Conservation (phyloP, 92 coral and sea anemone species). For the Nematostella vectensis region DNA sequence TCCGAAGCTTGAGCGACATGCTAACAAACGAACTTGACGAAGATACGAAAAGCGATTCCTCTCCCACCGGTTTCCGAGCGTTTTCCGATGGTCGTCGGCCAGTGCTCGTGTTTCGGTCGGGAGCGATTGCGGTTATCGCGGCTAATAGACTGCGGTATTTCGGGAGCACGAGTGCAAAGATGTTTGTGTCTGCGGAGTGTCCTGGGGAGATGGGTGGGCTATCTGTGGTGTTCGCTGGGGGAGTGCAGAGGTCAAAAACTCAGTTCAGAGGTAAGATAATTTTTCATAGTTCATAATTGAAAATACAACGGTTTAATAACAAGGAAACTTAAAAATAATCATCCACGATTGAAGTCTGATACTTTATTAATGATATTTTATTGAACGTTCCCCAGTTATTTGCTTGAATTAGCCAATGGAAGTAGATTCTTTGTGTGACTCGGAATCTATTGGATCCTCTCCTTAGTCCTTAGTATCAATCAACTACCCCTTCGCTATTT, state of each 20-base stretch:
- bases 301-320: no score
- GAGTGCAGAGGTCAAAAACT: slow-evolving; percentile 18
- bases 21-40: slow-evolving; percentile 72
- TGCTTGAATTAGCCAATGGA: no score
- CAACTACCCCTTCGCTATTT: no score
- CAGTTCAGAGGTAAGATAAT: slow-evolving; percentile 78
- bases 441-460: background rate
- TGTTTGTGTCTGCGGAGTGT: slow-evolving; percentile 68
- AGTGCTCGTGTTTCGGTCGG: slow-evolving; percentile 72
- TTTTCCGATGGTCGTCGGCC: slow-evolving; percentile 60
- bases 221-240: slow-evolving; percentile 69
- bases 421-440: no score
- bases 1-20: slow-evolving; percentile 78
- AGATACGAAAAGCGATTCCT: slow-evolving; percentile 31
- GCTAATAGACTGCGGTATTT: slow-evolving; percentile 76
- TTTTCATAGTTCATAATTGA: no score
- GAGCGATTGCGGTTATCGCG: slow-evolving; percentile 83
- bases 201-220: slow-evolving; percentile 86
- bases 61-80: slow-evolving; percentile 6
- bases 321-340: no score
- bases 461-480: background rate
- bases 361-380: no score
- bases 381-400: no score
- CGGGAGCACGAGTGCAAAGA: slow-evolving; percentile 44
- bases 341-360: no score